Conservation (phyloP, 2,888 invertebrate species). For the Himalopsyche kuldschensis region DNA sequence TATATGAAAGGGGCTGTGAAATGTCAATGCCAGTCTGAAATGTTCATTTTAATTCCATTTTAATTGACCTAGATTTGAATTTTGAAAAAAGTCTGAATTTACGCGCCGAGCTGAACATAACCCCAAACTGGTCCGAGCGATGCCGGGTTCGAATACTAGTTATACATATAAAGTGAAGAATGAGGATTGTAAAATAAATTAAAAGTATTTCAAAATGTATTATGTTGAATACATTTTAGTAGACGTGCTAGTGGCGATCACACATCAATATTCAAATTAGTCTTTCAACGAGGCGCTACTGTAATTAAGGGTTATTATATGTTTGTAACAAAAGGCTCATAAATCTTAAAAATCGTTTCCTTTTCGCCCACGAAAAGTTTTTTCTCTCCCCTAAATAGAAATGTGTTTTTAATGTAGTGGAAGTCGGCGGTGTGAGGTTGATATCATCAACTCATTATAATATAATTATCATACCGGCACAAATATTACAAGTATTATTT, state of each 20-base stretch:
- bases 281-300: conserved; percentile 37
- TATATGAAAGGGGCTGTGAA: too few relatives aligned
- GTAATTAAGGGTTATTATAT: conserved; percentile 40
- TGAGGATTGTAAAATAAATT: too few relatives aligned
- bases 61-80: too few relatives aligned
- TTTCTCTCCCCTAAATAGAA: conserved; percentile 31
- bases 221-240: neutral
- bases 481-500: too few relatives aligned
- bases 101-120: too few relatives aligned
- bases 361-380: conserved; percentile 20
- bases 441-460: conserved; percentile 37
- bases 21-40: too few relatives aligned
- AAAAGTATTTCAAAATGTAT: neutral
- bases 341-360: conserved; percentile 38
- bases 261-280: conserved; percentile 38
- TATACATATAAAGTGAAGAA: too few relatives aligned
- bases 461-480: conserved; percentile 1
- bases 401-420: conserved; percentile 39
- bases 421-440: conserved; percentile 18
- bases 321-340: conserved; percentile 36
- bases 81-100: too few relatives aligned
- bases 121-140: too few relatives aligned
- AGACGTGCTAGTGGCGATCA: neutral
- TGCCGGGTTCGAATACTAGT: too few relatives aligned
- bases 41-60: too few relatives aligned